These are phyloP conservation scores for Rhingia campestris DNA, from an alignment of 2,888 invertebrate species.

Conservation along the genomic window DNA sequence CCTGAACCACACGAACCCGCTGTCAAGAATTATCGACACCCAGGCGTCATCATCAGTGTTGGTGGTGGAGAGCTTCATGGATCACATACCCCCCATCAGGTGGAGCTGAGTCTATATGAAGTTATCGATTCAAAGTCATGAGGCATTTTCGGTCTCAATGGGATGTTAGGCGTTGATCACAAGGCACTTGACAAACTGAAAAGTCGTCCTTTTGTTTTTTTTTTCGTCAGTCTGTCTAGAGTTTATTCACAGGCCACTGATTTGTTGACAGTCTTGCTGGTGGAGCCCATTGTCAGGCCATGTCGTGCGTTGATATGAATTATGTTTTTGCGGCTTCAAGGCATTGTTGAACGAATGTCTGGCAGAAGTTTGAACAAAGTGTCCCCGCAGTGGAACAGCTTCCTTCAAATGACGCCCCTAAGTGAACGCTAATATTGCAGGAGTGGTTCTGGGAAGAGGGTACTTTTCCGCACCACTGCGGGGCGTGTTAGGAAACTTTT, in stretches of 20 bases:
- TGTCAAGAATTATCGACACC: slow-evolving; percentile 46
- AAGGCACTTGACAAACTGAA: slow-evolving; percentile 1
- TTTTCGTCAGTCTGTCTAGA: slow-evolving; percentile 19
- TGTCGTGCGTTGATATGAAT: slow-evolving; percentile 8
- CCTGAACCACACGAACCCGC: slow-evolving; percentile 22
- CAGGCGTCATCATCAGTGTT: slow-evolving; percentile 30
- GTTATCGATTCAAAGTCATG: slow-evolving; percentile 2
- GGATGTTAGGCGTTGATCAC: slow-evolving; percentile 18
- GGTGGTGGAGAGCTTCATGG: neutral
- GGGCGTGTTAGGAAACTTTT: slow-evolving; percentile 52
- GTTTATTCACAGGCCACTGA: slow-evolving; percentile 30
- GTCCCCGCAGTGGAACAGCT: slow-evolving; percentile 31
- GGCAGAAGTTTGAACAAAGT: slow-evolving; percentile 55
- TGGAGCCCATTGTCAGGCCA: neutral
- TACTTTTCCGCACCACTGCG: neutral
- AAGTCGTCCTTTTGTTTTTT: neutral
- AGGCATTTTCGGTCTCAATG: slow-evolving; percentile 8
- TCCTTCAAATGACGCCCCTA: slow-evolving; percentile 27
- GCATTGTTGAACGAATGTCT: slow-evolving; percentile 51
- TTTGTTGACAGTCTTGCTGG: slow-evolving; percentile 33
- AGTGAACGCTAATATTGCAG: slow-evolving; percentile 22
- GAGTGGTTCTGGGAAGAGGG: neutral
- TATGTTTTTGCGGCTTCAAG: slow-evolving; percentile 19
- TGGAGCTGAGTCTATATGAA: slow-evolving; percentile 13
- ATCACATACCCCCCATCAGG: neutral